A percentile compares a stretch with the other conserved stretches of the same genome.
phyloP scores from a whole-genome alignment of 1,140 invertebrate species.

The Drosophila sproati region DNA sequence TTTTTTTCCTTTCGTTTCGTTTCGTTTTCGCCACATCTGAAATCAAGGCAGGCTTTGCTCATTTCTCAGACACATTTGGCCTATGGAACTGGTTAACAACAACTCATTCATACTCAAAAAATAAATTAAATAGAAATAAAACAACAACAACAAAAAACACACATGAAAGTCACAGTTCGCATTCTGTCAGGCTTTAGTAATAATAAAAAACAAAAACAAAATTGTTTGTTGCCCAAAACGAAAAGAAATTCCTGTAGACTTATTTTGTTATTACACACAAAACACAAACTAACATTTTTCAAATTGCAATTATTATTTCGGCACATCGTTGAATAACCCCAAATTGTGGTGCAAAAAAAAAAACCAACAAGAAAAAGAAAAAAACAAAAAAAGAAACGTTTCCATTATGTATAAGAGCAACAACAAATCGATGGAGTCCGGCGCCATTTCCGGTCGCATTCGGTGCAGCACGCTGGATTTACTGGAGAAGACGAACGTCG shows the following conservation, averaged over 20 bases:
- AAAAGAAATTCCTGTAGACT: conserved; percentile 11
- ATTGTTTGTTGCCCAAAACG: not conserved
- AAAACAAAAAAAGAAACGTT: not conserved
- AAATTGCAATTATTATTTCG: conserved; percentile 3
- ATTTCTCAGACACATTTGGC: not conserved
- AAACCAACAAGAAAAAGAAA: not conserved
- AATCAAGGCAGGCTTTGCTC: conserved; percentile 29
- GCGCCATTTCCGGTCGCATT: not conserved
- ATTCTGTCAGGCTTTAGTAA: conserved; percentile 14
- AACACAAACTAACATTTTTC: not conserved
- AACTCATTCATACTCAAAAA: conserved; percentile 13
- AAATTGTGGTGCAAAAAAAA: conserved; percentile 7
- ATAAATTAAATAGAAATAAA: too few species aligned
- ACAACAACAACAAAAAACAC: not conserved
- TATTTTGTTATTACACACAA: conserved; percentile 8
- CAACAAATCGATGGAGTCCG: not conserved
- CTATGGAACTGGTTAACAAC: conserved; percentile 9
- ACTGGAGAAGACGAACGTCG: conserved; percentile 42
- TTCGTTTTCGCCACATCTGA: not conserved
- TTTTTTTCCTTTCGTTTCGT: conserved; percentile 2
- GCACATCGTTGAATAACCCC: conserved; percentile 5
- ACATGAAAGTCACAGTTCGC: conserved; percentile 16
- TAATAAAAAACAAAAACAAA: not conserved
- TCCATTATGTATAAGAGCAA: conserved; percentile 13
- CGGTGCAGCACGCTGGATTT: conserved; percentile 24